These are phyloP conservation scores for Calonectris borealis DNA, from an alignment of 2,113 vertebrate species.

Conservation along the genomic window DNA sequence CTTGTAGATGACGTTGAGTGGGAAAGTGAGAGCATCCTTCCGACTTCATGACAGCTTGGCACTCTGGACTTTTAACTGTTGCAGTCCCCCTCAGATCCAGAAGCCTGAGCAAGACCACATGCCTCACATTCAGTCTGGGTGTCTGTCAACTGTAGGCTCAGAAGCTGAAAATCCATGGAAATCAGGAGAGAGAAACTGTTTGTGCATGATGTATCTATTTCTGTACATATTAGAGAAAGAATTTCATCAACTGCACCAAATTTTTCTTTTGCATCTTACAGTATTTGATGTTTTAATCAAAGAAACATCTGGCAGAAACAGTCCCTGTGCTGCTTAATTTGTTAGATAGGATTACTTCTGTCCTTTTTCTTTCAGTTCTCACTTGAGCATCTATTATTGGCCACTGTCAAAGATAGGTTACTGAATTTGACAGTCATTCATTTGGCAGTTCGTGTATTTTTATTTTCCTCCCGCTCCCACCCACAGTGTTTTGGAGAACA, in stretches of 20 bases:
- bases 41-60: background rate
- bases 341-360: background rate
- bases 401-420: background rate
- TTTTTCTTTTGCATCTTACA: background rate
- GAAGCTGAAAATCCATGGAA: background rate
- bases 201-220: background rate
- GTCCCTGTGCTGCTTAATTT: background rate
- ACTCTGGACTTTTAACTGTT: background rate
- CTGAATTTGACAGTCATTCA: background rate
- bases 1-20: too few species aligned
- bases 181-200: background rate
- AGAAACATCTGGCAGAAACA: background rate
- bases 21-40: background rate
- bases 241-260: background rate
- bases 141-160: background rate
- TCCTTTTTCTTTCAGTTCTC: background rate
- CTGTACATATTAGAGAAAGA: background rate
- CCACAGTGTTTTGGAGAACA: background rate
- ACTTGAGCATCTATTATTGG: background rate
- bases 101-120: background rate
- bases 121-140: background rate
- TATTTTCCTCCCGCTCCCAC: background rate
- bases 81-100: background rate
- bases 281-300: constrained; percentile 3
- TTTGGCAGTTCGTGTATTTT: background rate